A percentile compares a stretch with the other conserved stretches of the same genome.
Evolutionary conservation across 2,888 invertebrate genomes (phyloP).

Genomic region (Pristionchus exspectatus): DNA sequence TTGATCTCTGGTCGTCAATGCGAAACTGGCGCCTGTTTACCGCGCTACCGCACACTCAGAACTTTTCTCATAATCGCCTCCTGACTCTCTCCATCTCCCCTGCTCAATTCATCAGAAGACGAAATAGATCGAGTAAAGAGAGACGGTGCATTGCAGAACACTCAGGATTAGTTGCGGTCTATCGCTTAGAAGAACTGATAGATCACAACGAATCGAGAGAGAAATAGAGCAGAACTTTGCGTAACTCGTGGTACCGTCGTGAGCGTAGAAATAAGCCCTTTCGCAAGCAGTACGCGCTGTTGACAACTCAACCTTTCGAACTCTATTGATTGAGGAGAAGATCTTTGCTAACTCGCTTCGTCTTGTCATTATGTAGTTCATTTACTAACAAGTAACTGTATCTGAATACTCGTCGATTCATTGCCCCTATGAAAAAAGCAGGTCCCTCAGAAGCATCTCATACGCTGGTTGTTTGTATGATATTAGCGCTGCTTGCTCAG

Average conservation of each 20-base stretch:
- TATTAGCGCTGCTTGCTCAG: neutral
- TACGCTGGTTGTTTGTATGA: neutral
- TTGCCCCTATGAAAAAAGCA: too few species aligned
- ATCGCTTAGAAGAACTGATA: neutral
- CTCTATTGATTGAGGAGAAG: neutral
- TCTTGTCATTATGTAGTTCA: too few species aligned
- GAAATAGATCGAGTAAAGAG: too few species aligned
- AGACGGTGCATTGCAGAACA: too few species aligned
- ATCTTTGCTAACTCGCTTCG: too few species aligned
- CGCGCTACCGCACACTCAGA: neutral
- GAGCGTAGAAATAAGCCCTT: neutral
- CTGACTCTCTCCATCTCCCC: too few species aligned
- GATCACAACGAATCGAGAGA: neutral
- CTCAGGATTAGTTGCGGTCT: neutral
- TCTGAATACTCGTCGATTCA: too few species aligned
- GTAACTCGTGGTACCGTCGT: neutral
- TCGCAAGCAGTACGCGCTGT: neutral
- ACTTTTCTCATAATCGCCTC: too few species aligned
- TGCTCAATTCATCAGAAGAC: too few species aligned
- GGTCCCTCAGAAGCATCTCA: too few species aligned
- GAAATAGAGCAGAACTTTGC: neutral
- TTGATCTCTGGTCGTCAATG: neutral
- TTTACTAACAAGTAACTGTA: too few species aligned
- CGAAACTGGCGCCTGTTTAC: slow-evolving; percentile 13
- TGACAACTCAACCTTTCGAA: neutral